Base-by-base conservation (phyloP, 37 sponge, comb jelly and placozoan genomes). In the Theonella swinhoei region DNA sequence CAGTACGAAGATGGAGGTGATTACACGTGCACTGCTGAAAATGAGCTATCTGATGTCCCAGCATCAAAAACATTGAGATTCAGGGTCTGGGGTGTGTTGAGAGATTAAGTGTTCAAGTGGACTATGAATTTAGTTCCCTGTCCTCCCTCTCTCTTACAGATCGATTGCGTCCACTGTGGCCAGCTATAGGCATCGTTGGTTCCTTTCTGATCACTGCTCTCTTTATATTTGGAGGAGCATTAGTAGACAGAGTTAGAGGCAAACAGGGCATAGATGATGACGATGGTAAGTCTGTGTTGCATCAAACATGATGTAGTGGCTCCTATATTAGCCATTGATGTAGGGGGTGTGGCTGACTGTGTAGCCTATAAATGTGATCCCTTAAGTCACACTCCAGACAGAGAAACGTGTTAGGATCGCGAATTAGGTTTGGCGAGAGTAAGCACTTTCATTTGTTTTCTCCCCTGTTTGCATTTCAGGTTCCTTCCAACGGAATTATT, bases 101-200 rank as follows among this genome's bases (percentile, higher is more conserved):
- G 54, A 47, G 54, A 47, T 17, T 47, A 14, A 7, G 14, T 17
- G 54, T 47, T 14, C 11, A 47, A 7, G 54, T 47, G 54, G 14
- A 17, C 14, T 14, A 47, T 14, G 7, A 14, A 17, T 47, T 47
- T 14, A 17, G 7, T 47, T 47, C 11, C 7, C 14, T 47, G 54
- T 7, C 54, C n/a, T n/a, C 29, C 5, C 24, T 29, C 0, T 64
- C 26, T 64, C 63, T 1, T 84, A 1, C 71, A 88, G 89, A 47
- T 83, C 89, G 47, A 2, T 36, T 88, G 5, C 83, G 83, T 11
- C 83, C 83, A 19, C 59, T 88, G 43, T 88, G 83, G 83, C 89
- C 89, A 14, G 72, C 73, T 54, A 4, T 88, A 30, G 89, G 89
- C 40, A 77, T 83, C 34, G 8, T 88, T 22, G 79, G 39, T 11